Conservation (phyloP, 2,888 invertebrate species). For the Leucophora obtusa region DNA sequence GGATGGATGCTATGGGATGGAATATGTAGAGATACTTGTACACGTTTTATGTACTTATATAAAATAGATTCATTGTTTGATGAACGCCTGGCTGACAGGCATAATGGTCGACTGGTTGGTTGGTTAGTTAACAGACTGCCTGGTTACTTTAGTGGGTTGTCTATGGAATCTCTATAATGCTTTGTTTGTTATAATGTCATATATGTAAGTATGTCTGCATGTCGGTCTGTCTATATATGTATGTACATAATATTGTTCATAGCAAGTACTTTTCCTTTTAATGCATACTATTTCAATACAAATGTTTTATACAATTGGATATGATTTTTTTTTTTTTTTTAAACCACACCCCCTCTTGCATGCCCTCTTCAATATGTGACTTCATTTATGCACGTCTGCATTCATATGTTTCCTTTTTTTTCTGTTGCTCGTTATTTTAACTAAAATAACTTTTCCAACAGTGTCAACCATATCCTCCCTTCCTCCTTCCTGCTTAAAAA, state of each 20-base stretch:
- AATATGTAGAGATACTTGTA: background rate
- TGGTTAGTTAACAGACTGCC: slow-evolving; percentile 25
- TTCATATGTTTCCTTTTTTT: slow-evolving; percentile 44
- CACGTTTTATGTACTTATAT: background rate
- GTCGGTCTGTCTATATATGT: background rate
- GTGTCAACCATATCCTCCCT: slow-evolving; percentile 41
- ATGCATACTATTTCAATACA: slow-evolving; percentile 6
- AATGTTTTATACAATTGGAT: slow-evolving; percentile 12
- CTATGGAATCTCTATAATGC: background rate
- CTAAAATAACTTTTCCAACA: slow-evolving; percentile 49
- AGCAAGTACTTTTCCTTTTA: slow-evolving; percentile 4
- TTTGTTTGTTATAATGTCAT: slow-evolving; percentile 5
- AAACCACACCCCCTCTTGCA: slow-evolving; percentile 60
- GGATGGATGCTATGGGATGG: background rate
- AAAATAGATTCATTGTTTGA: slow-evolving; percentile 23
- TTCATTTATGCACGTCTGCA: slow-evolving; percentile 59
- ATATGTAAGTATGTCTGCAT: background rate
- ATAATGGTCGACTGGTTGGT: slow-evolving; percentile 21
- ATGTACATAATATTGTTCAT: background rate
- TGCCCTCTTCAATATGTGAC: slow-evolving; percentile 36
- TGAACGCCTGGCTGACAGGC: background rate
- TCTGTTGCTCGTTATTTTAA: slow-evolving; percentile 44
- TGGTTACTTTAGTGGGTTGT: slow-evolving; percentile 17
- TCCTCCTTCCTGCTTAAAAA: slow-evolving; percentile 40
- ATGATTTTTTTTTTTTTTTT: background rate